A percentile compares a stretch with the other conserved stretches of the same genome.
These are phyloP conservation scores for Rhinolophus sinicus DNA, from an alignment of 2,113 vertebrate species.

Conservation along the genomic window DNA sequence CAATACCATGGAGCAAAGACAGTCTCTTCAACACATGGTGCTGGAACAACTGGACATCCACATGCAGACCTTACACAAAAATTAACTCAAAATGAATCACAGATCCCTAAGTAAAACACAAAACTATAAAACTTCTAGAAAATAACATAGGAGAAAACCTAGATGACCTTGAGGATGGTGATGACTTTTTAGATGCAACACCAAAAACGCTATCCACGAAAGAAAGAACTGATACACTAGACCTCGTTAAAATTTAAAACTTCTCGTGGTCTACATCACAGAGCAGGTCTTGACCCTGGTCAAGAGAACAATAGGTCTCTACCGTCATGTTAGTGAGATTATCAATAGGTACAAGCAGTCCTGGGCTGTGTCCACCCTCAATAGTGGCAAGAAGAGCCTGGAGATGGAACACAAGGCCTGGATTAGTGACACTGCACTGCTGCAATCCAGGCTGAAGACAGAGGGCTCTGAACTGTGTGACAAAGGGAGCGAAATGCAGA, in stretches of 20 bases:
- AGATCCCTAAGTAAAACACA: background rate
- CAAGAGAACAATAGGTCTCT: conserved; percentile 94
- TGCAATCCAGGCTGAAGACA: conserved; percentile 94
- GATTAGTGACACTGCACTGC: conserved; percentile 90
- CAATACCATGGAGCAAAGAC: background rate
- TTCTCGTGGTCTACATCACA: conserved; percentile 94
- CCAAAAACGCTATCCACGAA: background rate
- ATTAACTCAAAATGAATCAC: background rate
- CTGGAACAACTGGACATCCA: background rate
- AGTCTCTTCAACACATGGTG: background rate
- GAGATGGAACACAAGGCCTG: conserved; percentile 94
- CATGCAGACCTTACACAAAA: background rate
- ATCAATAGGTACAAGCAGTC: conserved; percentile 97
- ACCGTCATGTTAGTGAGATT: conserved; percentile 96
- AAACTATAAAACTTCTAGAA: background rate
- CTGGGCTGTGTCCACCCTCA: conserved; percentile 93
- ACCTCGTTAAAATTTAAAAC: background rate
- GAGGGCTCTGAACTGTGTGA: conserved; percentile 96
- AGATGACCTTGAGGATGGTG: background rate
- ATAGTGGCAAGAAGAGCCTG: conserved; percentile 93
- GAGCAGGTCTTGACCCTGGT: conserved; percentile 97
- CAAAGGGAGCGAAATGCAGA: conserved; percentile 96
- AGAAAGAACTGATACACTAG: background rate
- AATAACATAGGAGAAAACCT: background rate
- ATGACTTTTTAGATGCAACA: background rate